A percentile compares a stretch with the other conserved stretches of the same genome.
Conservation (phyloP, 2,797 vertebrate genomes). For the Semaprochilodus insignis region DNA sequence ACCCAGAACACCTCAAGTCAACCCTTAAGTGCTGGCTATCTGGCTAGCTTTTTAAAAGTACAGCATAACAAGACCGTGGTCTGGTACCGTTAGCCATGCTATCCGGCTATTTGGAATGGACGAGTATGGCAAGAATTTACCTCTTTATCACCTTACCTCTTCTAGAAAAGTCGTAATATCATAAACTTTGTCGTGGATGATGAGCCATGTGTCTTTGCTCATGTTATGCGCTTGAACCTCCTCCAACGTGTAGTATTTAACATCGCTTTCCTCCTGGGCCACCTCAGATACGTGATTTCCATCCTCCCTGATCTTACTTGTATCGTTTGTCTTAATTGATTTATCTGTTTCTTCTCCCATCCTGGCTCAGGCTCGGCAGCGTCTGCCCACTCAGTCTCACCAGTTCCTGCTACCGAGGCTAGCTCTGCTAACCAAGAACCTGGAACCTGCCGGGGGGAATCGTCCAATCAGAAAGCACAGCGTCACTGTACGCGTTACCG, state of each 20-base stretch:
- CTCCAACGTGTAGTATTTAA: conserved; percentile 78
- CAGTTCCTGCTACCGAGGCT: background rate
- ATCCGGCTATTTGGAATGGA: too few relatives aligned
- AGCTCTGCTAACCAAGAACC: background rate
- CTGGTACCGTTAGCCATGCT: background rate
- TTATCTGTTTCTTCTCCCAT: conserved; percentile 45
- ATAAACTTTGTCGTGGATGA: conserved; percentile 93
- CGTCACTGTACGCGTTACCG: background rate
- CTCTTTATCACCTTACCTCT: conserved; percentile 80
- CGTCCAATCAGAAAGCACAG: conserved; percentile 44
- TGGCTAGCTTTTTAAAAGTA: background rate
- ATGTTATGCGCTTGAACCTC: conserved; percentile 84
- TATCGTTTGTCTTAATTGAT: background rate
- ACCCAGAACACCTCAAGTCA: background rate
- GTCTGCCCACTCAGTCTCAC: background rate
- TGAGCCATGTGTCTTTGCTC: conserved; percentile 85
- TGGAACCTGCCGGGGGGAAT: background rate
- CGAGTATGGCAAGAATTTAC: too few relatives aligned
- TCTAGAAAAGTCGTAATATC: conserved; percentile 89
- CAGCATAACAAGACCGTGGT: background rate
- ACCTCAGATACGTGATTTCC: conserved; percentile 55
- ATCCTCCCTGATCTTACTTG: background rate
- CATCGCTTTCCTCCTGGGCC: conserved; percentile 44
- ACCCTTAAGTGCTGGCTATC: background rate
- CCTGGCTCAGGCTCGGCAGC: background rate